These are phyloP conservation scores for Pampus argenteus DNA, from an alignment of 2,797 vertebrate genomes.

Conservation along the genomic window DNA sequence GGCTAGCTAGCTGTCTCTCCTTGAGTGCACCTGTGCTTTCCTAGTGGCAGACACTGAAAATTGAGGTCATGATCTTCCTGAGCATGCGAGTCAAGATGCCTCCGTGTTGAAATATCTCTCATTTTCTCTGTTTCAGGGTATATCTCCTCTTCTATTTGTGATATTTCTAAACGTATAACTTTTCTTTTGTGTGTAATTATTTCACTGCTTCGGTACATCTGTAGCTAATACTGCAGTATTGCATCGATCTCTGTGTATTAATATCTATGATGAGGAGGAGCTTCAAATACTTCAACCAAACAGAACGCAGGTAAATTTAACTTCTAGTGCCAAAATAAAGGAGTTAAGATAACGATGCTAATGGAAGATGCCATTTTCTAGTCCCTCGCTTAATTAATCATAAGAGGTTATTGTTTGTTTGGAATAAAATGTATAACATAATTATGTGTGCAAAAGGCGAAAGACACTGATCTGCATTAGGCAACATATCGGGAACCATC, in stretches of 20 bases:
- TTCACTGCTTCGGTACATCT: neutral
- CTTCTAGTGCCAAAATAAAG: neutral
- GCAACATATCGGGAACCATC: too few species aligned
- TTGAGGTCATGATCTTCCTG: slow-evolving; percentile 78
- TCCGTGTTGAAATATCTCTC: slow-evolving; percentile 63
- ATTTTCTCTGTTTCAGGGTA: slow-evolving; percentile 43
- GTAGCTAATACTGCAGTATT: neutral
- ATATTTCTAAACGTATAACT: slow-evolving; percentile 4
- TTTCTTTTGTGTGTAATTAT: too few species aligned
- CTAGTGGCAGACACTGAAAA: slow-evolving; percentile 73
- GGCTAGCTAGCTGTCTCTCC: slow-evolving; percentile 57
- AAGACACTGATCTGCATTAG: too few species aligned
- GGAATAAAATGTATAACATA: slow-evolving; percentile 4
- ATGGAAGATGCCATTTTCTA: neutral
- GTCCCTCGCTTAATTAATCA: neutral
- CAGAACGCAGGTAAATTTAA: neutral
- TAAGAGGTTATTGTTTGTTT: neutral
- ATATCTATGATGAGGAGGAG: neutral
- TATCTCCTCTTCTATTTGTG: slow-evolving; percentile 44
- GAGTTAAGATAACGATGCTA: neutral
- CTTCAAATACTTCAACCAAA: neutral
- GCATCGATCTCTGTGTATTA: neutral
- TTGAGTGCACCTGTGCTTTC: slow-evolving; percentile 75
- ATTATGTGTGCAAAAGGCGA: neutral
- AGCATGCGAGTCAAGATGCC: slow-evolving; percentile 68